Percentiles rank a stretch among this genome's conserved stretches.
Conservation (phyloP, 1,140 invertebrate species). For the Drosophila navojoa region DNA sequence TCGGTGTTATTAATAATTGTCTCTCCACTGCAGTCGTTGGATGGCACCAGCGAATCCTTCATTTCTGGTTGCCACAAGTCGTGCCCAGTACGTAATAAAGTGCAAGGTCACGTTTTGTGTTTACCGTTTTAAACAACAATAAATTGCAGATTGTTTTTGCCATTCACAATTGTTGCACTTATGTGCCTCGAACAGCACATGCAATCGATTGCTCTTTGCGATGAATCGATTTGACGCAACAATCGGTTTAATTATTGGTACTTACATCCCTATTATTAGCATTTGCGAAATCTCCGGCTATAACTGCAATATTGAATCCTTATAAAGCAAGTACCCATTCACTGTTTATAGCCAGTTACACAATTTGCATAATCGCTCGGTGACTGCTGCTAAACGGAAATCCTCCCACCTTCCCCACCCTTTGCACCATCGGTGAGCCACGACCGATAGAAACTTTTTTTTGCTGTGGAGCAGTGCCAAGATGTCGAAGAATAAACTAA, state of each 20-base stretch:
- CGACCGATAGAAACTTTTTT: slow-evolving; percentile 29
- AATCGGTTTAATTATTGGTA: neutral
- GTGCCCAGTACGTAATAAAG: neutral
- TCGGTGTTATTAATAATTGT: slow-evolving; percentile 22
- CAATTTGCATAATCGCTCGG: neutral
- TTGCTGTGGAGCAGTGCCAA: slow-evolving; percentile 20
- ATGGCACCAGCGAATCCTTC: slow-evolving; percentile 40
- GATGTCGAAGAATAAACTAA: slow-evolving; percentile 97
- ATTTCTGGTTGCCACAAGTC: slow-evolving; percentile 13
- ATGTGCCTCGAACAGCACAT: neutral
- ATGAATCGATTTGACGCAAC: neutral
- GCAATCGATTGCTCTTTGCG: neutral
- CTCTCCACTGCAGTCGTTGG: slow-evolving; percentile 24
- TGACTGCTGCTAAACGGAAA: slow-evolving; percentile 9
- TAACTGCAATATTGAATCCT: slow-evolving; percentile 9
- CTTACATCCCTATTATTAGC: slow-evolving; percentile 24
- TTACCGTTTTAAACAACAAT: slow-evolving; percentile 19
- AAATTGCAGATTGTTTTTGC: slow-evolving; percentile 24
- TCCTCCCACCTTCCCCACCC: slow-evolving; percentile 28
- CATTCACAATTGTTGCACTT: slow-evolving; percentile 26
- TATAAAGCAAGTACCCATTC: neutral
- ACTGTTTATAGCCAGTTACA: slow-evolving; percentile 5
- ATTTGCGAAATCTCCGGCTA: slow-evolving; percentile 32
- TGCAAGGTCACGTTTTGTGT: slow-evolving; percentile 16
- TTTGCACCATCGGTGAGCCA: slow-evolving; percentile 12